Evolutionary conservation across 2,888 invertebrate genomes (phyloP), one percentile per base, ranked within the genome.

Genomic region (Polymixis flavicincta): DNA sequence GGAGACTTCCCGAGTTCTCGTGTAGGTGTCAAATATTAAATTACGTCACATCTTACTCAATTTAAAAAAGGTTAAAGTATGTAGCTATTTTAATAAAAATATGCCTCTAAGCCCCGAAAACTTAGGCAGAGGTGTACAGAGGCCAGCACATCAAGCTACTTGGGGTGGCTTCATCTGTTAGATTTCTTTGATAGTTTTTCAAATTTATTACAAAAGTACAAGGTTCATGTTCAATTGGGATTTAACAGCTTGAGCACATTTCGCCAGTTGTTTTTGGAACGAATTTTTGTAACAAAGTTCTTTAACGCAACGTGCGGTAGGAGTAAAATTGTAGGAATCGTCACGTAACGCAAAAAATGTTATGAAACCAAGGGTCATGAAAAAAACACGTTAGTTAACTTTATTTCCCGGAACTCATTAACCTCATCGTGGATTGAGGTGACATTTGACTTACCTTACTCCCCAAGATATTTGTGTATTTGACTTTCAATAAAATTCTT

Each of bases 21-120:
- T n/a, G 76, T 76, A 28, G 76, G 66, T 45, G 42, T 59, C 9
- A 32, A 59, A 50, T 66, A 50, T 65, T n/a, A 76, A 76, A 75
- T 59, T n/a, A 19, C 42, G 50, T 66, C 14, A 14, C 48, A 50
- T 28, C 17, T 76, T 57, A 19, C 42, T 42, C n/a, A 42, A 50
- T 57, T 57, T 50, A 14, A 32, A 25, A 37, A 19, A 76, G 42
- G 50, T 28, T 57, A 64, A 28, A 3, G 1, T 54, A n/a, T 13
- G 13, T 5, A 25, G 22, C 5, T 25, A 54, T 52, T 52, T 52
- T 52, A n/a, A 52, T 52, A 11, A n/a, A 52, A 50, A 50, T 0
- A 50, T n/a, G n/a, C 11, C 52, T 52, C 11, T 52, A n/a, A 22
- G 3, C 4, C 9, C 52, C 52, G 22, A 52, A n/a, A n/a, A 4